Base-by-base conservation (phyloP, 1,140 invertebrate species). In the Apis dorsata region DNA sequence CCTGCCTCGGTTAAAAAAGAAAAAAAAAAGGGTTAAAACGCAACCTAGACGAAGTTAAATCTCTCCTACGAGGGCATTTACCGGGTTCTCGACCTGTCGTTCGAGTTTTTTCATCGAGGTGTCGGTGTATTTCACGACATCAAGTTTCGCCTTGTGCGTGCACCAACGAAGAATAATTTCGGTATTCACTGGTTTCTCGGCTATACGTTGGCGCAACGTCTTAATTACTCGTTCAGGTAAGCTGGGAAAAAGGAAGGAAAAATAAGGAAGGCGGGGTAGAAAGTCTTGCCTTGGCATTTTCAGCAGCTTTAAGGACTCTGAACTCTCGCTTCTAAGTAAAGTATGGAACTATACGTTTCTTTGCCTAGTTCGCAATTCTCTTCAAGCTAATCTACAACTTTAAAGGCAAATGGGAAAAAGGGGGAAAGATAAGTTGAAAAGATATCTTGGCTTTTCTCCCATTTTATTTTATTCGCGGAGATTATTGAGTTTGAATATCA, bases 201-300 rank as follows among this genome's bases (percentile, higher is more conserved):
- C 15, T 73, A 17, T 24, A 49, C 19, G 9, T 15, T 10, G 34
- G 34, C 24, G 12, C 72, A 81, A 70, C 44, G 81, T 78, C 75
- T 83, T 83, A 83, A 83, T 82, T 82, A 82, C 65, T 21, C 44
- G 81, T 9, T 83, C 75, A 71, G 74, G 65, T 83, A 75, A 73
- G 70, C 77, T 59, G 66, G 44, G 44, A 57, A 63, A 85, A 63
- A 81, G 65, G 69, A n/a, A 44, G 55, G 57, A 60, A 51, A 65
- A 44, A 77, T 59, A 49, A n/a, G 63, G 66, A 65, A 80, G 60
- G 15, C 24, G 63, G 44, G 24, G 53, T 24, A 17, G 75, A 28
- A 77, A 78, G 66, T 11, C 66, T 78, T 70, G 21, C 34, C 73
- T 44, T 55, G 74, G 81, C 66, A 70, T 83, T 78, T 83, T 55